Evolutionary conservation across 1,140 invertebrate genomes (phyloP), one percentile per base, ranked within the genome.

Genomic region (Zelostemma sp.): DNA sequence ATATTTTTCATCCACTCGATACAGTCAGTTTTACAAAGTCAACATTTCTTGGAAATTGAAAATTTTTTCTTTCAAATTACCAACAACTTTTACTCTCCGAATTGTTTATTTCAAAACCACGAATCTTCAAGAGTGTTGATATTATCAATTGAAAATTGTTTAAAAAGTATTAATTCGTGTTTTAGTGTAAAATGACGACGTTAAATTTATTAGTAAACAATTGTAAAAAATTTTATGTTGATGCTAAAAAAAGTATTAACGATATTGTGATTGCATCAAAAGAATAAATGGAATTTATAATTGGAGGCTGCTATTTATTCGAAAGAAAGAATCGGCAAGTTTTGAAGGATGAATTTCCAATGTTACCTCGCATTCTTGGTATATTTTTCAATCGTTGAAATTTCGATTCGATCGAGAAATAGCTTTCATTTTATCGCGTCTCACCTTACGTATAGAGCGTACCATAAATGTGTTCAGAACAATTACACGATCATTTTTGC

Each of bases 391-490:
- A 31, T 6, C 5, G 11, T 31, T 31, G 28, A 31, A 31, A 31
- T 31, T 31, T 31, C 5, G 5, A 31, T 11, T 6, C 5, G 5
- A 31, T 31, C 1, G 40, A 8, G 28, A 31, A 6, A 16, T 6
- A 43, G 41, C 18, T 14, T 16, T 43, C 41, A 14, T 2, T 9
- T 43, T 43, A 8, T 17, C 11, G 14, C 8, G 14, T 43, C 1
- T 3, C 41, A 16, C 14, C 18, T 43, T 43, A 16, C 8, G 14
- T 43, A 43, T 14, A 3, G 6, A 15, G 18, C 11, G 14, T 43
- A 43, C 41, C 41, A 43, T 43, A 43, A 43, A 17, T 43, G 41
- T 43, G 41, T 43, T 43, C 41, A 43, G 8, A 43, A 43, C 14
- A 17, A 1, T 17, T 43, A 43, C 18, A 43, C 6, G 15, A 43